Evolutionary conservation across 2,888 invertebrate species (phyloP), one percentile per base, ranked within the genome.

Genomic region (Allacma fusca): DNA sequence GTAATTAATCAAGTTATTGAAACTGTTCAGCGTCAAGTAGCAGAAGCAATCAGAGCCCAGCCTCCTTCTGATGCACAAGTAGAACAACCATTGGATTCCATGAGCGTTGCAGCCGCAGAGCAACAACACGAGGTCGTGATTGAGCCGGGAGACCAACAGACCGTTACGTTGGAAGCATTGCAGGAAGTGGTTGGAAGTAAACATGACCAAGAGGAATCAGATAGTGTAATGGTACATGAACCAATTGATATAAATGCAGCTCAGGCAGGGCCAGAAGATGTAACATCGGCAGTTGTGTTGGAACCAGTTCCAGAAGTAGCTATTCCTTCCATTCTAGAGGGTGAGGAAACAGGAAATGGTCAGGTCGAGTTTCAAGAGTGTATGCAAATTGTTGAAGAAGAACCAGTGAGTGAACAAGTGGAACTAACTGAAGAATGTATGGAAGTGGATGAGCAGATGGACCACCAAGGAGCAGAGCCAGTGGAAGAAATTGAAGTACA

Each of bases 361-460:
- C 64, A 73, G 26, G 64, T 64, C 43, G 73, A 73, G 24, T 71
- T 71, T 29, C 71, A 71, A 43, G 73, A 73, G 24, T 73, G 73
- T 24, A 73, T 43, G 62, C 40, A 62, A 40, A 68, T 40, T 1
- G 50, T 13, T 16, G 68, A 68, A 21, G 68, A 68, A 24, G 62
- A 62, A 23, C 13, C 62, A 4, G 26, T 23, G 7, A 62, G 4
- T 4, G 19, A 62, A 24, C 68, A 68, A 50, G 74, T 64, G 28
- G 65, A 65, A 21, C 19, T 65, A 12, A 26, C 16, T 43, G 50
- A 50, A n/a, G 72, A 73, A 23, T 57, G 57, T n/a, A 72, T 72
- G 57, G 74, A 64, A 74, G 29, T 74, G 12, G 34, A 71, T 50
- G 50, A 72, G 12, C 12, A 59, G 5, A 21, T 12, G 13, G 71